A percentile compares a stretch with the other conserved stretches of the same genome.
Evolutionary conservation across 2,113 vertebrate genomes (phyloP).

Genomic region (Channa argus): DNA sequence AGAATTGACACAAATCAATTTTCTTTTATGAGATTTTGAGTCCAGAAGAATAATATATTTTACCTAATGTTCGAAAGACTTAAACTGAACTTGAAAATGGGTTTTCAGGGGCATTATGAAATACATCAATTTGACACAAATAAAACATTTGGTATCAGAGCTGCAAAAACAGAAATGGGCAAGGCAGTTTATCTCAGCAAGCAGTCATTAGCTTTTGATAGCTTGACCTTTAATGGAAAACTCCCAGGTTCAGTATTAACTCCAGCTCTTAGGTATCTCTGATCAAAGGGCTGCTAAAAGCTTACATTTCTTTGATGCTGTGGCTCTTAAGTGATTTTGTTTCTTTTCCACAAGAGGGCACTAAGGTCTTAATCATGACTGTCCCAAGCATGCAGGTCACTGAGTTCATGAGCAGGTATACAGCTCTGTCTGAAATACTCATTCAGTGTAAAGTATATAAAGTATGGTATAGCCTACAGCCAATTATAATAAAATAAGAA

Average conservation of each 20-base stretch:
- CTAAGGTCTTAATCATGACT: slow-evolving; percentile 55
- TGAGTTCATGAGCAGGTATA: slow-evolving; percentile 59
- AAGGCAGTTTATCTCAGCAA: background rate
- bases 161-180: background rate
- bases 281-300: slow-evolving; percentile 28
- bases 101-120: background rate
- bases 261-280: background rate
- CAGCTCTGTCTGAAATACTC: slow-evolving; percentile 37
- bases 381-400: slow-evolving; percentile 52
- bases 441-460: slow-evolving; percentile 1
- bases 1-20: too few relatives aligned
- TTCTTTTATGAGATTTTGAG: too few relatives aligned
- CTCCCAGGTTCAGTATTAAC: background rate
- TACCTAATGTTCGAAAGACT: background rate
- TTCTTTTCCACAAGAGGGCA: slow-evolving; percentile 78
- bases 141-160: background rate
- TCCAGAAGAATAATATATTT: too few relatives aligned
- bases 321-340: slow-evolving; percentile 14
- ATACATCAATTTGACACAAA: background rate
- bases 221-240: slow-evolving; percentile 3
- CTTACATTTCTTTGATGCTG: slow-evolving; percentile 25
- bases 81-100: too few relatives aligned
- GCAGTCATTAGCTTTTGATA: background rate
- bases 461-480: background rate
- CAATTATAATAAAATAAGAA: background rate